A percentile compares a stretch with the other conserved stretches of the same genome.
phyloP scores from a whole-genome alignment of 2,113 vertebrate species.

The Cromileptes altivelis region DNA sequence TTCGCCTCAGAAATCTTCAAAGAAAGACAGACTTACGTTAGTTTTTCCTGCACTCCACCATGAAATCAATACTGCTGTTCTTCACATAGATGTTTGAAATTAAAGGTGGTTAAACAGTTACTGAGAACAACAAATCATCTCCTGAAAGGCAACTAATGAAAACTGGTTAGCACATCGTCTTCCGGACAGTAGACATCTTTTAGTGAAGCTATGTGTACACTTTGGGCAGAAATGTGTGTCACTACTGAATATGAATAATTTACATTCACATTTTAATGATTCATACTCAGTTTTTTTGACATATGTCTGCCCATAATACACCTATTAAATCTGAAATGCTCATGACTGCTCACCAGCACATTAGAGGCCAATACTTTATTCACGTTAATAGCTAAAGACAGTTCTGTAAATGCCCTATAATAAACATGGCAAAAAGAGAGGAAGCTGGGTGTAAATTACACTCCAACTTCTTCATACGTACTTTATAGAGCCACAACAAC shows the following conservation, averaged over 20 bases:
- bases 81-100: not conserved
- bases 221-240: too few species aligned
- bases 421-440: not conserved
- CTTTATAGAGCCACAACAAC: not conserved
- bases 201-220: not conserved
- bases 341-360: not conserved
- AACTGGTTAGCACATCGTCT: not conserved
- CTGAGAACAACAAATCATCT: not conserved
- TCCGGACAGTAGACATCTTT: not conserved
- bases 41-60: not conserved
- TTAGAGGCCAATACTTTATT: not conserved
- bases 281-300: too few species aligned
- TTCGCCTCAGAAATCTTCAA: conserved; percentile 87
- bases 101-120: not conserved
- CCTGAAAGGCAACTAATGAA: not conserved
- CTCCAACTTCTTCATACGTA: not conserved
- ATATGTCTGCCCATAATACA: not conserved
- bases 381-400: not conserved
- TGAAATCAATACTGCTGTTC: not conserved
- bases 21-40: conserved; percentile 43
- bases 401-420: not conserved
- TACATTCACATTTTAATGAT: too few species aligned
- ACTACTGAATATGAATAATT: too few species aligned
- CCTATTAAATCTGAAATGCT: not conserved
- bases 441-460: not conserved